Evolutionary conservation across 2,888 invertebrate genomes (phyloP), one percentile per base, ranked within the genome.

Genomic region (Agonopterix arenella): DNA sequence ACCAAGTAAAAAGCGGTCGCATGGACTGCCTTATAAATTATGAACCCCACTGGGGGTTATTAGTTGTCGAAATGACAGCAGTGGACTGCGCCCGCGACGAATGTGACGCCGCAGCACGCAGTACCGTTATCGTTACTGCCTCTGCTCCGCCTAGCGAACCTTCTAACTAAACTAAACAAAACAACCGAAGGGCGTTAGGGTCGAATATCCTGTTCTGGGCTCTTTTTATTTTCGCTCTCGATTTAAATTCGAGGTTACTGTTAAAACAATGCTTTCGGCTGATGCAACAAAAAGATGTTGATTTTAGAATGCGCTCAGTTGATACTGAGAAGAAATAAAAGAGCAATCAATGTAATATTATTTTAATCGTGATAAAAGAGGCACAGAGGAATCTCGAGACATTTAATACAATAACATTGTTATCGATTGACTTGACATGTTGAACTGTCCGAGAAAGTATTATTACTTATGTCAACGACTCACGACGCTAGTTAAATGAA

Each of bases 81-180:
- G 52, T 47, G 55, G 54, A 52, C 55, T 46, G 53, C 57, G 54
- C 60, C 66, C 60, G 65, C 64, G 60, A 55, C 72, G 68, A 69
- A 70, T 69, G 68, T 74, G 73, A 77, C 74, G 71, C 70, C 64
- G 65, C 60, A 56, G 18, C 18, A 18, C 64, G 65, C 60, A 55
- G 55, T 77, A 77, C 88, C 84, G 88, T 88, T 77, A 77, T 86
- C 84, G 88, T 88, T 89, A 85, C 70, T 62, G 70, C 28, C 5
- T 28, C 28, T 7, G 28, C 28, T 3, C 28, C 74, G 68, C 68
- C 75, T 77, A 78, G 70, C 55, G 44, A 48, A 49, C 67, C 69
- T 59, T 63, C 66, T 71, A 28, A 28, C 28, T 7, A 28, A 28
- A 28, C 28, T 7, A 7, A 28, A 28, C 28, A 77, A 75, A 76